Evolutionary conservation across 1,140 invertebrate genomes (phyloP).

Genomic region (Neodiprion fabricii): DNA sequence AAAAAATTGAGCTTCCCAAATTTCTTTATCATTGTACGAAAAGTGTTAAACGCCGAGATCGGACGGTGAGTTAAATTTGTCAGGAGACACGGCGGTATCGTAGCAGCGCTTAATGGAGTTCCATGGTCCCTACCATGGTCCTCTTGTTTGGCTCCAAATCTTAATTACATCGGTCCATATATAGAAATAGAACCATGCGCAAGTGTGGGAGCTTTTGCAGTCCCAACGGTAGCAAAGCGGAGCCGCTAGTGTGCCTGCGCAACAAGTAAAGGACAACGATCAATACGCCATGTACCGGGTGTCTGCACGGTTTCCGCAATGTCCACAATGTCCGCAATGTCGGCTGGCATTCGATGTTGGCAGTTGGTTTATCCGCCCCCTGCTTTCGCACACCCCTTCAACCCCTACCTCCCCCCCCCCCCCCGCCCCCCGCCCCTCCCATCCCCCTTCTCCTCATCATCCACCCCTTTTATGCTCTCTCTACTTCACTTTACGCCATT

Average conservation of each 20-base stretch:
- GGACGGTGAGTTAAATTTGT: too few relatives aligned
- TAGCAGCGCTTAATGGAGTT: neutral
- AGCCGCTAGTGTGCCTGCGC: conserved; percentile 42
- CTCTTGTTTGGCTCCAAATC: conserved; percentile 40
- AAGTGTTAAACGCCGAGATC: too few relatives aligned
- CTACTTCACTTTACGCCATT: neutral
- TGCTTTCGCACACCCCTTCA: neutral
- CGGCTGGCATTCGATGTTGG: neutral
- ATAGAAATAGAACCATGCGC: neutral
- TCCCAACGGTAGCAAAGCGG: neutral
- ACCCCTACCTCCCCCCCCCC: neutral
- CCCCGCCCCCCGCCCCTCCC: neutral
- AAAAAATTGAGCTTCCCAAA: too few relatives aligned
- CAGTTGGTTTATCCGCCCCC: neutral
- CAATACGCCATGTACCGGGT: conserved; percentile 48
- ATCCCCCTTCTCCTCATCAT: neutral
- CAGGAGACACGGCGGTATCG: neutral
- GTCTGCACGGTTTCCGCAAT: conserved; percentile 22
- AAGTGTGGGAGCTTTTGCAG: neutral
- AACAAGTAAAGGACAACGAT: conserved; percentile 52
- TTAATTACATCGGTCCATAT: conserved; percentile 47
- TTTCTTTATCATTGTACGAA: too few relatives aligned
- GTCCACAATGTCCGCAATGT: conserved; percentile 3
- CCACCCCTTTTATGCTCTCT: neutral
- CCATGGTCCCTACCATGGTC: conserved; percentile 9